A percentile compares a stretch with the other conserved stretches of the same genome.
Evolutionary conservation across 2,113 vertebrate species (phyloP).

Genomic region (Rhegmatorhina hoffmannsi): DNA sequence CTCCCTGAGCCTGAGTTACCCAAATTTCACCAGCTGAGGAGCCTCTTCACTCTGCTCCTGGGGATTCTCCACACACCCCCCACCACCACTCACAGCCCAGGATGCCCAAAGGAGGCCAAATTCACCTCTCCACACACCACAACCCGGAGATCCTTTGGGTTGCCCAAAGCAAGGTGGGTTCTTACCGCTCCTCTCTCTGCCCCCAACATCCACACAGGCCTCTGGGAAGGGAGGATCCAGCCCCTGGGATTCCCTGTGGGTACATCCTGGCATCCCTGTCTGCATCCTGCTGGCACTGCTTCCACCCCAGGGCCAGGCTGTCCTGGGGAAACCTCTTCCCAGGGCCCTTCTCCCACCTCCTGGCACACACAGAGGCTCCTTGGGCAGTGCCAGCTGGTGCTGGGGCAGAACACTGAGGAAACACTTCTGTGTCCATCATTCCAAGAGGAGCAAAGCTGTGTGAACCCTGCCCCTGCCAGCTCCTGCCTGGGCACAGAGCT

Average conservation of each 20-base stretch:
- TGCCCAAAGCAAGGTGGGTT: not conserved
- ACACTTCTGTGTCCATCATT: not conserved
- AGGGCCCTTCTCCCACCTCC: not conserved
- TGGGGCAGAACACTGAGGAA: not conserved
- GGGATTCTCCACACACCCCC: not conserved
- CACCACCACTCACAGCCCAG: not conserved
- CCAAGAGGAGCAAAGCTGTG: not conserved
- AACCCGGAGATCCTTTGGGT: not conserved
- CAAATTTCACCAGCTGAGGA: not conserved
- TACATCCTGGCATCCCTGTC: fast-evolving
- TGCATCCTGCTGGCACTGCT: not conserved
- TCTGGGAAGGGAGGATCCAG: no score
- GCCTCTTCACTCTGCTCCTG: fast-evolving
- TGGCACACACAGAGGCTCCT: not conserved
- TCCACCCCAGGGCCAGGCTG: not conserved
- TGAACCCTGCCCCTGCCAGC: not conserved
- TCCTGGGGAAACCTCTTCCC: not conserved
- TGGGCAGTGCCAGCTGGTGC: not conserved
- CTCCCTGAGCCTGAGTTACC: not conserved
- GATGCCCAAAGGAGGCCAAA: no score
- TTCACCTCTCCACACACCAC: not conserved
- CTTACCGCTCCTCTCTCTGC: no score
- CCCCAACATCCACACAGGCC: no score
- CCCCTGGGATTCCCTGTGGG: no score
- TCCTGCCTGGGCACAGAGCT: not conserved